phyloP scores from a whole-genome alignment of 2,113 vertebrate species.

The Sebastes fasciatus region DNA sequence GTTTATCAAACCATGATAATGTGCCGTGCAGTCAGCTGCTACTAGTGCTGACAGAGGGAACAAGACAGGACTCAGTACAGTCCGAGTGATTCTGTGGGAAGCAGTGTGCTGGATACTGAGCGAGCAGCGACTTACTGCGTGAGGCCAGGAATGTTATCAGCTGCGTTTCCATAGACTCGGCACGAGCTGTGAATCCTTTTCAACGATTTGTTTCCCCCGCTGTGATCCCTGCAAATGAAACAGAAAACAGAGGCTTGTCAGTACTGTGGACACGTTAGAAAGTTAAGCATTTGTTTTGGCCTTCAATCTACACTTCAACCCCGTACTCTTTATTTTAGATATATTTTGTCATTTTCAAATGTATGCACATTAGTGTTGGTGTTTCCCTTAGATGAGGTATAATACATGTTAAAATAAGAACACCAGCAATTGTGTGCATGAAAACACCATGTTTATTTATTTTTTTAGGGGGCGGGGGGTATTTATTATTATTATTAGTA shows the following conservation, averaged over 20 bases:
- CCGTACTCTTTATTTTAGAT: neutral
- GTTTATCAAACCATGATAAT: slow-evolving; percentile 34
- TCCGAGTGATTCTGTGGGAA: neutral
- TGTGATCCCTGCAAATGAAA: slow-evolving; percentile 91
- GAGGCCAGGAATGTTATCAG: slow-evolving; percentile 93
- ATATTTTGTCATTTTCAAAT: neutral
- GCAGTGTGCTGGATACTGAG: neutral
- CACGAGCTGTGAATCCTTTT: slow-evolving; percentile 87
- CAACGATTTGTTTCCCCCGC: slow-evolving; percentile 91
- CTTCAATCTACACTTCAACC: neutral
- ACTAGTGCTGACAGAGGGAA: slow-evolving; percentile 27
- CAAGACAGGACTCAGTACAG: slow-evolving; percentile 25
- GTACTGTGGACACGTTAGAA: neutral
- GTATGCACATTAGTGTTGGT: neutral
- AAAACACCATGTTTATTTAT: neutral
- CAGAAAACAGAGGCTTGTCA: slow-evolving; percentile 9
- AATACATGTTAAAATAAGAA: neutral
- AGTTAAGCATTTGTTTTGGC: neutral
- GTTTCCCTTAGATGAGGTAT: neutral
- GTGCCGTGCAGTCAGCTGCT: slow-evolving; percentile 57
- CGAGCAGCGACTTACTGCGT: slow-evolving; percentile 89
- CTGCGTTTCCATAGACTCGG: slow-evolving; percentile 90
- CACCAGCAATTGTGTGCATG: neutral
- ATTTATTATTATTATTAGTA: no score
- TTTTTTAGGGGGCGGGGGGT: no score